Percentiles rank a stretch among this genome's conserved stretches.
Conservation (phyloP, 2,797 vertebrate species). For the Tapirus indicus region DNA sequence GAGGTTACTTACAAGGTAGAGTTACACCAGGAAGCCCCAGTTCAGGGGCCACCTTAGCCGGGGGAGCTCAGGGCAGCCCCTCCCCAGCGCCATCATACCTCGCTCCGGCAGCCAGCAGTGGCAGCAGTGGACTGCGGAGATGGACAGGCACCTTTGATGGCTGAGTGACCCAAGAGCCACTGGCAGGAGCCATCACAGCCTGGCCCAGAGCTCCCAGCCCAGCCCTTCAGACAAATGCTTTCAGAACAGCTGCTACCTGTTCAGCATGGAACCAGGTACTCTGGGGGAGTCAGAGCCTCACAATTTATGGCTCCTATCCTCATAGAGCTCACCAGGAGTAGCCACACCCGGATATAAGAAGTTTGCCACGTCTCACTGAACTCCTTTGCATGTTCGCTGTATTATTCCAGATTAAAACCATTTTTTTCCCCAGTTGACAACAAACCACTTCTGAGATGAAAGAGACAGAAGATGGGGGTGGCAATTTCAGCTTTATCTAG, state of each 20-base stretch:
- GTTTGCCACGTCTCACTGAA: not conserved
- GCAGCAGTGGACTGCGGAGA: not conserved
- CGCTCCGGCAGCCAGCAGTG: not conserved
- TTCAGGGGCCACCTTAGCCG: too few species aligned
- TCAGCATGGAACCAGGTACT: not conserved
- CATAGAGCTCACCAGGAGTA: not conserved
- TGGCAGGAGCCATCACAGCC: not conserved
- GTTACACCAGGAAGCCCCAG: not conserved
- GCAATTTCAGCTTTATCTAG: not conserved
- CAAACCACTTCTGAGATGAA: not conserved
- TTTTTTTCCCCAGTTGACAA: not conserved
- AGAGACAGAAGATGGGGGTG: too few species aligned
- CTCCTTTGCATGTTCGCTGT: not conserved
- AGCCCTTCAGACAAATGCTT: not conserved
- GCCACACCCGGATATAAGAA: not conserved
- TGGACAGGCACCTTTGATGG: not conserved
- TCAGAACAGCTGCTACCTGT: not conserved
- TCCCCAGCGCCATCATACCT: not conserved
- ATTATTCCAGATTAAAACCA: not conserved
- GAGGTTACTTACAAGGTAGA: not conserved
- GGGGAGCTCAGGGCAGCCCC: rapidly evolving
- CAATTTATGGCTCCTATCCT: not conserved
- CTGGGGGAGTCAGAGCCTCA: not conserved
- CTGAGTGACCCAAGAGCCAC: not conserved
- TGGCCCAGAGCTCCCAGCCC: not conserved